Conservation (phyloP, 2,888 invertebrate genomes). For the Phortica magna region DNA sequence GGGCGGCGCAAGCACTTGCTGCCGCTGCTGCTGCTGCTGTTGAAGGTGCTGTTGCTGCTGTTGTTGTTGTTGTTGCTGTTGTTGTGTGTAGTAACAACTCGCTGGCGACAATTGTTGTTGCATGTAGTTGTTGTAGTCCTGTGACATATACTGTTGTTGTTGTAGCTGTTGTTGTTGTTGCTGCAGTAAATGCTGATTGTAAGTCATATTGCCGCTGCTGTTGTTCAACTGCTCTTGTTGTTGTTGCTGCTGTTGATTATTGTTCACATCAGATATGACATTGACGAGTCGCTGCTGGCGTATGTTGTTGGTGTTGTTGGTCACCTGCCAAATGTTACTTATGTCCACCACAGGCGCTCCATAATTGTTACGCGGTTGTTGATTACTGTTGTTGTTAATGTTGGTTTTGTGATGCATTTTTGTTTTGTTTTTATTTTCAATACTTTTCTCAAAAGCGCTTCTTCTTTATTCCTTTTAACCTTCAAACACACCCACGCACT, state of each 20-base stretch:
- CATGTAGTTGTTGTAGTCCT: slow-evolving; percentile 46
- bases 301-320: slow-evolving; percentile 43
- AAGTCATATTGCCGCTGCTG: slow-evolving; percentile 57
- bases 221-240: slow-evolving; percentile 54
- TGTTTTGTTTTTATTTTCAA: slow-evolving; percentile 12
- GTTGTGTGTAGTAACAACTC: slow-evolving; percentile 27
- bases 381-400: slow-evolving; percentile 39
- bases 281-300: slow-evolving; percentile 53
- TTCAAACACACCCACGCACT: slow-evolving; percentile 32
- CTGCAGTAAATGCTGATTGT: slow-evolving; percentile 63
- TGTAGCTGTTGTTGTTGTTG: slow-evolving; percentile 50
- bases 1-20: slow-evolving; percentile 15
- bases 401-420: slow-evolving; percentile 45
- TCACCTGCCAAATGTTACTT: slow-evolving; percentile 41
- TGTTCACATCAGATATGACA: slow-evolving; percentile 56
- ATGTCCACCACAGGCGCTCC: slow-evolving; percentile 34
- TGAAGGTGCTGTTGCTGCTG: slow-evolving; percentile 26
- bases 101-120: slow-evolving; percentile 37
- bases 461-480: slow-evolving; percentile 38
- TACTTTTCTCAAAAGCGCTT: slow-evolving; percentile 25
- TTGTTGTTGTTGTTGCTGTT: slow-evolving; percentile 24
- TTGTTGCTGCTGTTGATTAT: slow-evolving; percentile 54
- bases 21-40: slow-evolving; percentile 50
- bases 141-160: slow-evolving; percentile 49
- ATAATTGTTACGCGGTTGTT: slow-evolving; percentile 46